phyloP scores from a whole-genome alignment of 1,140 invertebrate species.

The Subanguina moxae region DNA sequence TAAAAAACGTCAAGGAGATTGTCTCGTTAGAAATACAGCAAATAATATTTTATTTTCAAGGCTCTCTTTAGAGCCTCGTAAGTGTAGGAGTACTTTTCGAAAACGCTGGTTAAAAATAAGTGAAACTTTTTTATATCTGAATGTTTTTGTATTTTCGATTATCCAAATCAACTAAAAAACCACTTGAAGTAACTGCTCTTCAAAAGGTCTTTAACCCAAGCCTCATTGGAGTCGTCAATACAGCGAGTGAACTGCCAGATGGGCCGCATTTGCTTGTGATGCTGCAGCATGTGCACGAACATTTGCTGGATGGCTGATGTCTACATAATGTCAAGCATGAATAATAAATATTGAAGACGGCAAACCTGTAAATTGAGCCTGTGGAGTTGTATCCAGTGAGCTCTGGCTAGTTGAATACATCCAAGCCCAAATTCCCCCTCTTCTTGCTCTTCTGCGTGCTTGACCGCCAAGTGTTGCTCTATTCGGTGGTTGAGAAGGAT shows the following conservation, averaged over 20 bases:
- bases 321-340: conserved; percentile 30
- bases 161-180: too few relatives aligned
- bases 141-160: too few relatives aligned
- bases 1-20: too few relatives aligned
- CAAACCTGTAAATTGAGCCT: conserved; percentile 54
- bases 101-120: too few relatives aligned
- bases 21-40: too few relatives aligned
- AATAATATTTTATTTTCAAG: background rate
- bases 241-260: conserved; percentile 54
- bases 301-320: conserved; percentile 40
- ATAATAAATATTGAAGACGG: background rate
- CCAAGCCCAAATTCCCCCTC: background rate
- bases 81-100: too few relatives aligned
- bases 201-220: conserved; percentile 18
- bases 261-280: conserved; percentile 51
- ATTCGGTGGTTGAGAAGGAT: too few relatives aligned
- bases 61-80: too few relatives aligned
- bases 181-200: conserved; percentile 13
- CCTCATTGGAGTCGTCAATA: conserved; percentile 32
- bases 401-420: conserved; percentile 39
- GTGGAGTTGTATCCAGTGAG: conserved; percentile 56
- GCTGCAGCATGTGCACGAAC: conserved; percentile 45
- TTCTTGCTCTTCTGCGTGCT: background rate
- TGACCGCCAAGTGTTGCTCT: too few relatives aligned
- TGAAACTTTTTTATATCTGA: too few relatives aligned